phyloP scores from a whole-genome alignment of 2,113 vertebrate species.

The Oryctolagus cuniculus region mOryCun1.1 NC_091441.1:38436001-38436500 shows the following conservation, averaged over 20 bases:
- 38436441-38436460: constrained; percentile 73
- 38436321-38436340: constrained; percentile 52
- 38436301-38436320: background rate
- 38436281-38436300: background rate
- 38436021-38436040: background rate
- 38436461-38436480: constrained; percentile 74
- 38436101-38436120: background rate
- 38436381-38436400: constrained; percentile 57
- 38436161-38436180: background rate
- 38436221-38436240: background rate
- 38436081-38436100: background rate
- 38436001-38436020: background rate
- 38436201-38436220: background rate
- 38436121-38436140: background rate
- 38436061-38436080: background rate
- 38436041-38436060: background rate
- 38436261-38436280: constrained; percentile 16
- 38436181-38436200: background rate
- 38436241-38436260: background rate
- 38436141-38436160: constrained; percentile 16
- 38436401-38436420: constrained; percentile 57
- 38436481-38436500: constrained; percentile 79
- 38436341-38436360: background rate
- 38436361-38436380: constrained; percentile 55
- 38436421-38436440: constrained; percentile 63